Evolutionary conservation across 1,140 invertebrate genomes (phyloP), one percentile per base, ranked within the genome.

Genomic region (Lepeophtheirus salmonis): DNA sequence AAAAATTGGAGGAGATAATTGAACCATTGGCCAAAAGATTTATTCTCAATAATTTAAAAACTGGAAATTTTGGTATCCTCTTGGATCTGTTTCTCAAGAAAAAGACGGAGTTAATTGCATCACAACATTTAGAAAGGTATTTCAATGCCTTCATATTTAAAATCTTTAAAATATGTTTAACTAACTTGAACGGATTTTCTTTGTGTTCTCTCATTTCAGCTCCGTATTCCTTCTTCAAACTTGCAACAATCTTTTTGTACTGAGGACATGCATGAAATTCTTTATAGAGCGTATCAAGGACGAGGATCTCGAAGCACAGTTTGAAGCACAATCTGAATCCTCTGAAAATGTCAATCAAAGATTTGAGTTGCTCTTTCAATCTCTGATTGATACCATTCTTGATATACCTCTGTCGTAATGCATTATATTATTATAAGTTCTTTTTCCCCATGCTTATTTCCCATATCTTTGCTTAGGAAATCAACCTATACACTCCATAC

Each of bases 371-470:
- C n/a, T 21, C 21, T 54, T 54, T 21, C 52, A 21, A 1, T 41
- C 52, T 0, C 70, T 89, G 6, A 76, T 86, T 55, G 79, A 82
- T 65, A 77, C 87, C 3, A 73, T 89, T 20, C 80, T 83, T 13
- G 82, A 86, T 72, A 78, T 88, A 23, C 83, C 83, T 23, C 75
- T 88, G 23, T 78, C 74, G 77, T 79, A 66, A 73, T n/a, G n/a
- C n/a, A n/a, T n/a, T n/a, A n/a, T n/a, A n/a, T n/a, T n/a, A n/a
- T n/a, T n/a, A n/a, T n/a, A n/a, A n/a, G n/a, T n/a, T n/a, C n/a
- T n/a, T 69, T 72, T 50, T 3, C 49, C 49, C 2, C 20, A 17
- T 17, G 20, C 49, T n/a, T 50, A 50, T 17, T n/a, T 50, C 6
- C n/a, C n/a, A 41, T 41, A n/a, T 41, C n/a, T 41, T n/a, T 10